Percentiles rank a stretch among this genome's conserved stretches.
Conservation (phyloP, 35 echinoderm and acorn worm species). For the Apostichopus japonicus region DNA sequence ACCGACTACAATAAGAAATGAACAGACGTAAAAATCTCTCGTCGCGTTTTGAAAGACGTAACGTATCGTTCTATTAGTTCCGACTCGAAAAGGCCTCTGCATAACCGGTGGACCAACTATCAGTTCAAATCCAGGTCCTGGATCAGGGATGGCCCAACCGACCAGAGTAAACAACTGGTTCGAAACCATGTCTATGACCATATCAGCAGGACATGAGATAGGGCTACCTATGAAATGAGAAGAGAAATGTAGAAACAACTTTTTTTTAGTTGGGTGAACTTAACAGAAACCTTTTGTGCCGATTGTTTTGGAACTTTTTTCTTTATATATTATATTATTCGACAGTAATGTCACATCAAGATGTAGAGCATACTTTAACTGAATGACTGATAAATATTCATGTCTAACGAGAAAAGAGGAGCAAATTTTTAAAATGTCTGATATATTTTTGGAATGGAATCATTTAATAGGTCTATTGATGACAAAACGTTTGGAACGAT, state of each 20-base stretch:
- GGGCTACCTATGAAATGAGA: not conserved
- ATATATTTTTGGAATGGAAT: too few relatives aligned
- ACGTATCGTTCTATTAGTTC: conserved; percentile 36
- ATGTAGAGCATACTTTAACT: too few relatives aligned
- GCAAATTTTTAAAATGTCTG: too few relatives aligned
- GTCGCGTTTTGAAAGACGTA: not conserved
- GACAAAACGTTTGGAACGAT: too few relatives aligned
- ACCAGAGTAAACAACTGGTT: not conserved
- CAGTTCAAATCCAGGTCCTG: not conserved
- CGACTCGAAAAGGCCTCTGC: not conserved
- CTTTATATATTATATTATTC: too few relatives aligned
- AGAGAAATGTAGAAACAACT: not conserved
- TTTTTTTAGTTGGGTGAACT: too few relatives aligned
- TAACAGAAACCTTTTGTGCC: too few relatives aligned
- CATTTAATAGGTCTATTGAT: too few relatives aligned
- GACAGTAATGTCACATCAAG: too few relatives aligned
- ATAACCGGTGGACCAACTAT: not conserved
- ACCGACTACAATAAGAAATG: conserved; percentile 25
- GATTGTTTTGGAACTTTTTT: too few relatives aligned
- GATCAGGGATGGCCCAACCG: conserved; percentile 24
- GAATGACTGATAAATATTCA: too few relatives aligned
- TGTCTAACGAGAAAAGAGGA: too few relatives aligned
- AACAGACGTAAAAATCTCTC: not conserved
- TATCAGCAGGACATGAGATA: conserved; percentile 10
- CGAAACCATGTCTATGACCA: not conserved